Base-by-base conservation (phyloP, 2,113 vertebrate genomes). In the Lycaon pictus region DNA sequence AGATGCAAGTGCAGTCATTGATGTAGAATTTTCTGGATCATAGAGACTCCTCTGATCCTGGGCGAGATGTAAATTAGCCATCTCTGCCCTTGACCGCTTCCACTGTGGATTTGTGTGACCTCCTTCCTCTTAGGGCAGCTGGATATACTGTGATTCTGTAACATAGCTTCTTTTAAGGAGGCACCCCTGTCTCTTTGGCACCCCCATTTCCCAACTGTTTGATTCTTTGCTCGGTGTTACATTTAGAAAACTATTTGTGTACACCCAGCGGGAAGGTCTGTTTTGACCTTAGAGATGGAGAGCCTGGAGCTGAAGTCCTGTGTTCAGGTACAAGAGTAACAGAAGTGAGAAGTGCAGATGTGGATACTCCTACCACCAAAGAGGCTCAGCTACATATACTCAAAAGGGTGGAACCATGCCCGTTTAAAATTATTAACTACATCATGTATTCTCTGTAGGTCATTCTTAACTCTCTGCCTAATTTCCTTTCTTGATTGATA, bases 401-500 rank as follows among this genome's bases (percentile, higher is more conserved):
- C 15, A 1, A 29, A 71, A 43, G 27, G 63, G 10, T 55, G 29
- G 53, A 71, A 48, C 62, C 3, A 11, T 63, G 55, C 11, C 35
- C 71, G 5, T 27, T 92, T 74, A 77, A 93, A 92, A 82, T 87
- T 72, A 85, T 67, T 85, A 60, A 82, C 69, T 48, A 5, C 15
- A 77, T 88, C 29, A 37, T 77, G 53, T 90, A n/a, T 62, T 92
- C 84, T 93, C 67, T 91, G 15, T 55, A 55, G 53, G 9, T 20
- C 80, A 71, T 87, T 95, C 89, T 95, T 92, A 86, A 84, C 79
- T 96, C 95, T 92, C 89, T 67, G 11, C 29, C 90, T 92, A 82
- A 93, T 97, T 95, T 96, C 22, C 60, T 88, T 92, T 79, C 71
- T 67, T 92, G 88, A 95, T 83, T 74, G 53, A 81, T 85, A 69